Base-by-base conservation (phyloP, 2,888 invertebrate genomes). In the Spisula solida region DNA sequence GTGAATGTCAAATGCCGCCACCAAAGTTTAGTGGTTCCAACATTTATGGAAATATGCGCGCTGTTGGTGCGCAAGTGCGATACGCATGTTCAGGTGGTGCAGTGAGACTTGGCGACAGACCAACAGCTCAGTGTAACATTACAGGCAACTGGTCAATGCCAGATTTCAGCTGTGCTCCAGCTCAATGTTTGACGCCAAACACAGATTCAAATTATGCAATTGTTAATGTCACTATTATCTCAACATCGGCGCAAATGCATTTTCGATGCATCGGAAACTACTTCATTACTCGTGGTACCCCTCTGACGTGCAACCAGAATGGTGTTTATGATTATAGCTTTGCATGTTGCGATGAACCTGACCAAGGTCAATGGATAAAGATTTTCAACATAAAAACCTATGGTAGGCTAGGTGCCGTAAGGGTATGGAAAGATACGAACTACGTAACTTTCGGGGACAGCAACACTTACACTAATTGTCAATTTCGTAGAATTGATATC, bases 401-500 rank as follows among this genome's bases (percentile, higher is more conserved):
- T 0, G 31, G 34, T 2, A 1, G 1, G 0, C 16, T 25, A 29
- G 12, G 2, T 2, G 31, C 34, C 18, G 0, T 31, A 6, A 18
- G 2, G 1, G 0, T 75, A 1, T 34, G 14, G 31, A 2, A 2
- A 16, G 1, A 31, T 10, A 0, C 14, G 16, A 25, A 34, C 0
- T 34, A 12, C 34, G 0, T 4, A 34, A 25, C 0, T 8, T 0
- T 29, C 29, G 0, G 0, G 1, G 25, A 75, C 31, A 1, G 31
- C 4, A 29, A 1, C 70, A 70, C 10, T 4, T 6, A 16, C 6
- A 70, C 10, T 5, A 14, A 75, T 75, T 75, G 75, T 31, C 31
- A 75, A 75, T 75, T 75, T 75, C 75, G 75, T 14, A 31, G 75
- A 5, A 34, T 25, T 75, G 75, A 75, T 75, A 75, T 75, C 14